A percentile compares a stretch with the other conserved stretches of the same genome.
These are phyloP conservation scores for Aphelenchoides besseyi DNA, from an alignment of 1,140 invertebrate species.

Conservation along the genomic window DNA sequence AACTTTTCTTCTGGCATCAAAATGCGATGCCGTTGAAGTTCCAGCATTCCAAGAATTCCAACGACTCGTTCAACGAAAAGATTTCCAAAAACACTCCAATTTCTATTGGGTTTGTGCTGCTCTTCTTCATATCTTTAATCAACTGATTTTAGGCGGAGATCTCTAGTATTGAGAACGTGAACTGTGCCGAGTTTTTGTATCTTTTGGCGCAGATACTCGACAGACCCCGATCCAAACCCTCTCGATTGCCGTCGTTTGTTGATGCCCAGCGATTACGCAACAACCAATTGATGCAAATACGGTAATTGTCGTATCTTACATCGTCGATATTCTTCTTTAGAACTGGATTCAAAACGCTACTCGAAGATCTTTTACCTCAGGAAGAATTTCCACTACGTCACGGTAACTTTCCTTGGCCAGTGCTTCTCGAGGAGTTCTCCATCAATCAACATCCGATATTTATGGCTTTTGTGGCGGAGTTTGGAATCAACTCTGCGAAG, in stretches of 20 bases:
- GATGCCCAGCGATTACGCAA: conserved; percentile 77
- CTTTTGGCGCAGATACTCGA: conserved; percentile 87
- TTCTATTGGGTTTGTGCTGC: not conserved
- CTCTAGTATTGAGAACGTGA: conserved; percentile 91
- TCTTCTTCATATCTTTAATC: conserved; percentile 48
- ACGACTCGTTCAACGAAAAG: conserved; percentile 82
- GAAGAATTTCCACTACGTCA: conserved; percentile 41
- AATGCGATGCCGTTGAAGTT: conserved; percentile 88
- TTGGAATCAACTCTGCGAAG: conserved; percentile 35
- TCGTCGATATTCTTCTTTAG: conserved; percentile 27
- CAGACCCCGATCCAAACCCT: conserved; percentile 68
- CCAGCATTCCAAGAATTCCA: conserved; percentile 83
- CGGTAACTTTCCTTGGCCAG: conserved; percentile 29
- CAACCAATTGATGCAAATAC: not conserved
- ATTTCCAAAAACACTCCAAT: not conserved
- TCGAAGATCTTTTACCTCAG: conserved; percentile 32
- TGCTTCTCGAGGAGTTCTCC: conserved; percentile 28
- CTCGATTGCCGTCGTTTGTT: conserved; percentile 72
- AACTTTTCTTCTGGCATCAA: conserved; percentile 87
- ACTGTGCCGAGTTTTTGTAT: conserved; percentile 88
- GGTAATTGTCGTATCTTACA: conserved; percentile 7
- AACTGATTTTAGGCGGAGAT: conserved; percentile 84
- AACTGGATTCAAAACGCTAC: conserved; percentile 23
- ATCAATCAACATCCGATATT: conserved; percentile 31
- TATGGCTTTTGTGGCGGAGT: conserved; percentile 35